phyloP scores from a whole-genome alignment of 1,140 invertebrate species.

The Homalodisca vitripennis region DNA sequence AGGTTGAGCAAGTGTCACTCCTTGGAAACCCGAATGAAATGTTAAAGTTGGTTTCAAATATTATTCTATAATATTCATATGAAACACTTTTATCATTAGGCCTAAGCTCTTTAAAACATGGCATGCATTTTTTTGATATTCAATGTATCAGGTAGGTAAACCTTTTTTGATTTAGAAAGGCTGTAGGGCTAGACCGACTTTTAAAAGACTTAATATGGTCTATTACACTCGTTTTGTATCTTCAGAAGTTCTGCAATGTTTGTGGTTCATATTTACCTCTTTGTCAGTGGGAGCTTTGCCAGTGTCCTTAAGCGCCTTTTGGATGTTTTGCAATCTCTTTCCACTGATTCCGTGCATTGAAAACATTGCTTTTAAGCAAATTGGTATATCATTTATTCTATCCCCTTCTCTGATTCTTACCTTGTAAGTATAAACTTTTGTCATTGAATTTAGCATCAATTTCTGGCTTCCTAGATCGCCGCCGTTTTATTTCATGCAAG shows the following conservation, averaged over 20 bases:
- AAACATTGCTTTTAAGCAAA: conserved; percentile 5
- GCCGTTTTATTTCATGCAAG: not conserved
- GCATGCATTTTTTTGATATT: not conserved
- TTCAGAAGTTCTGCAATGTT: not conserved
- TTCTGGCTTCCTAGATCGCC: not conserved
- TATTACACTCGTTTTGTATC: not conserved
- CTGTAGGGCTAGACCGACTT: conserved; percentile 6
- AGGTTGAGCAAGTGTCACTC: not conserved
- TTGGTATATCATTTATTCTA: not conserved
- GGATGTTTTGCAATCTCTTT: conserved; percentile 20
- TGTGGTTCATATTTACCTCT: conserved; percentile 3
- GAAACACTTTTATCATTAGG: not conserved
- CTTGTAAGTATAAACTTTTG: conserved; percentile 2
- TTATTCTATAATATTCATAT: not conserved
- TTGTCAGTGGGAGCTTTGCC: conserved; percentile 20
- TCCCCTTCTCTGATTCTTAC: not conserved
- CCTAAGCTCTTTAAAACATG: not conserved
- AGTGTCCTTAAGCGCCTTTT: conserved; percentile 11
- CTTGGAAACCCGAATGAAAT: not conserved
- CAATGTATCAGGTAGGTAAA: conserved; percentile 10
- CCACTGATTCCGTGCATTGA: conserved; percentile 12
- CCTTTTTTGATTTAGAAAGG: not conserved
- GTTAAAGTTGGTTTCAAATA: not conserved
- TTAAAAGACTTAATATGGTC: conserved; percentile 24
- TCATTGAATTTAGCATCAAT: not conserved